Conservation (phyloP, 1,140 invertebrate species). For the Drosophila chauvacae region DNA sequence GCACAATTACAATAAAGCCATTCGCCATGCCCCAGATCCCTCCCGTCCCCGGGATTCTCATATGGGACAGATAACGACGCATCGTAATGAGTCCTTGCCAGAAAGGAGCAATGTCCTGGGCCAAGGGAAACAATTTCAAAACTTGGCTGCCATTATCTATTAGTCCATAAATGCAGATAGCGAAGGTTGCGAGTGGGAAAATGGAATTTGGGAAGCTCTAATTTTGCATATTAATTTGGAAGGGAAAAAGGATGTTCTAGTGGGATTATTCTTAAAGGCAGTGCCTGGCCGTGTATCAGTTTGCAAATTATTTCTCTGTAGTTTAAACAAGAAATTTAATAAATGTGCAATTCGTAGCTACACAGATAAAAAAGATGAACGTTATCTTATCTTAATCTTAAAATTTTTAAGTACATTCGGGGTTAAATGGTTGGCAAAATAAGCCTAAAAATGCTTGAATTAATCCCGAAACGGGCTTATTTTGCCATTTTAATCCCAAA, state of each 20-base stretch:
- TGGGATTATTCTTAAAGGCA: constrained; percentile 3
- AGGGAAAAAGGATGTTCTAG: neutral
- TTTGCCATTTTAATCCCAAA: too few species aligned
- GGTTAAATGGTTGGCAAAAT: too few species aligned
- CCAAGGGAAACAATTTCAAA: constrained; percentile 63
- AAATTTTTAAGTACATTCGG: too few species aligned
- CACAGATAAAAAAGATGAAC: too few species aligned
- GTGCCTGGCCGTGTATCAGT: neutral
- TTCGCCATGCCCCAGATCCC: constrained; percentile 56
- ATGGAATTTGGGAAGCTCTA: neutral
- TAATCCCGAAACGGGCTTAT: too few species aligned
- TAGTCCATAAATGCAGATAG: constrained; percentile 74
- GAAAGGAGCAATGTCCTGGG: constrained; percentile 4
- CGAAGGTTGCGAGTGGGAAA: constrained; percentile 26
- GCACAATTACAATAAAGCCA: constrained; percentile 83
- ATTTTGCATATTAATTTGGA: constrained; percentile 6
- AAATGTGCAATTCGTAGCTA: too few species aligned
- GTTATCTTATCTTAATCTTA: too few species aligned
- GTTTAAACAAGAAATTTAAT: too few species aligned
- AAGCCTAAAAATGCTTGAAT: too few species aligned
- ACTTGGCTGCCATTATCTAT: constrained; percentile 76
- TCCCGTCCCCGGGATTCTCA: constrained; percentile 46
- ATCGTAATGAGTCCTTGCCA: constrained; percentile 56
- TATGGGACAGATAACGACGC: constrained; percentile 76
- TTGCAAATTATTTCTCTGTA: neutral